Percentiles rank a stretch among this genome's conserved stretches.
phyloP scores from a whole-genome alignment of 2,113 vertebrate species.

The Taurulus bubalis region DNA sequence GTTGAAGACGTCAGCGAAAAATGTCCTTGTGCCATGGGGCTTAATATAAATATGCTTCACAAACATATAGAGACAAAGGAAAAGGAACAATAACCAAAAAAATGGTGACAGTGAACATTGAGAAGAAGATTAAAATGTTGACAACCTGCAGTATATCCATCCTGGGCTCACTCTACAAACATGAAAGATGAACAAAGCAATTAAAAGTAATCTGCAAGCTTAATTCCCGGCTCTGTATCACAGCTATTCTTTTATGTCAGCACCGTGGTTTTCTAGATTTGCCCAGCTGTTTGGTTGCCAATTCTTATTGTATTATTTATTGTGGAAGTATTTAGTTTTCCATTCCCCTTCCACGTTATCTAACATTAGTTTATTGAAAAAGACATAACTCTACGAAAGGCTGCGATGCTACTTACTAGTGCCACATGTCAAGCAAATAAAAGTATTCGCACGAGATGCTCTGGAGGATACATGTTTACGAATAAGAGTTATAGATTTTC shows the following conservation, averaged over 20 bases:
- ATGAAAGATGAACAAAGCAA: not conserved
- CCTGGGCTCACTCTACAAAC: not conserved
- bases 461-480: not conserved
- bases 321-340: not conserved
- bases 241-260: not conserved
- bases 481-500: not conserved
- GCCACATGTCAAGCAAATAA: not conserved
- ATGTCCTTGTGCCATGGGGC: not conserved
- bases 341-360: not conserved
- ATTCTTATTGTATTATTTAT: not conserved
- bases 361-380: not conserved
- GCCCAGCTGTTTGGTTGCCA: not conserved
- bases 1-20: not conserved
- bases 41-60: not conserved
- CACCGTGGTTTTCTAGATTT: not conserved
- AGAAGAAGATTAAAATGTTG: not conserved
- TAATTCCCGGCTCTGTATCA: not conserved
- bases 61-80: not conserved
- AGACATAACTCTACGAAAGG: not conserved
- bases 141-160: not conserved
- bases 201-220: not conserved
- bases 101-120: not conserved
- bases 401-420: not conserved
- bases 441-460: not conserved
- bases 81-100: not conserved